Conservation (phyloP, 1,140 invertebrate species). For the Bicyclus anynana region DNA sequence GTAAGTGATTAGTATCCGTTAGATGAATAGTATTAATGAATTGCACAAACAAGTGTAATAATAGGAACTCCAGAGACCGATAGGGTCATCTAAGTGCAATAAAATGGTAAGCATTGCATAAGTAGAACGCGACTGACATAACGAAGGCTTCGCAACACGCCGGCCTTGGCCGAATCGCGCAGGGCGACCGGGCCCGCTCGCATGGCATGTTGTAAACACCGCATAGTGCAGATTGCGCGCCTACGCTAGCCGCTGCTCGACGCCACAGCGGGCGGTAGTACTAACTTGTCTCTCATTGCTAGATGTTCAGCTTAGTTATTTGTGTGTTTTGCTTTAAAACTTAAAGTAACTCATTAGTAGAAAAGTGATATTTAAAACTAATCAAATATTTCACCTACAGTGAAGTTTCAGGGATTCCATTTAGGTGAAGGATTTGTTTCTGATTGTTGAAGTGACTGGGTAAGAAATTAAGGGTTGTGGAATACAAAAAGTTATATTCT, state of each 20-base stretch:
- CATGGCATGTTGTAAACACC: constrained; percentile 23
- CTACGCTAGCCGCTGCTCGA: background rate
- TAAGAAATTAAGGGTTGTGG: constrained; percentile 3
- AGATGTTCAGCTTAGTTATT: background rate
- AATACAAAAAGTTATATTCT: no score
- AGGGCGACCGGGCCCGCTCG: constrained; percentile 27
- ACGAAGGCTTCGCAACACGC: constrained; percentile 68
- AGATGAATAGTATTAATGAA: background rate
- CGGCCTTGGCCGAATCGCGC: constrained; percentile 64
- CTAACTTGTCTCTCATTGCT: background rate
- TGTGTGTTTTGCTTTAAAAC: background rate
- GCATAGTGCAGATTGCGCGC: constrained; percentile 26
- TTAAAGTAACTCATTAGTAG: background rate
- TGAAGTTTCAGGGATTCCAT: background rate
- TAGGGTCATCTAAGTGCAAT: constrained; percentile 64
- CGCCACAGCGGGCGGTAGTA: constrained; percentile 1
- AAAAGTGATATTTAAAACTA: no score
- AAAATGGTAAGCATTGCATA: constrained; percentile 66
- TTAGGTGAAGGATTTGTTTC: background rate
- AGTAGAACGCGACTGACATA: constrained; percentile 74
- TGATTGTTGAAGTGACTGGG: background rate
- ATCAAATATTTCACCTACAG: background rate
- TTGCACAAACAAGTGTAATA: constrained; percentile 14
- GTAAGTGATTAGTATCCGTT: background rate
- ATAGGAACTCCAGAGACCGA: constrained; percentile 12